Evolutionary conservation across 2,797 vertebrate genomes (phyloP), one percentile per base, ranked within the genome.

Genomic region (Xiphophorus birchmanni): DNA sequence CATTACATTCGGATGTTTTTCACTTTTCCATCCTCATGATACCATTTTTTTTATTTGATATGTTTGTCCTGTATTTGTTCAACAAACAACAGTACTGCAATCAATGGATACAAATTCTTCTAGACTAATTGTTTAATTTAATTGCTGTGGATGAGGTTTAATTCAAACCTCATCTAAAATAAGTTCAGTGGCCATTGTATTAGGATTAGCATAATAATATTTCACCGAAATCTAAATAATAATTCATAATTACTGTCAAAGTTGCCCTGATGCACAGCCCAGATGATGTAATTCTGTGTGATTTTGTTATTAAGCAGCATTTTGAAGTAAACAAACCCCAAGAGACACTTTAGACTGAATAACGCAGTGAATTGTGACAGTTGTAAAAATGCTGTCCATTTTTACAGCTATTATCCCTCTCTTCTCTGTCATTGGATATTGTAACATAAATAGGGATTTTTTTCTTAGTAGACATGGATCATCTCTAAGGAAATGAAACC

Each of bases 391-490:
- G 23, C n/a, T 45, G 26, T 45, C 42, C 15, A 21, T 60, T 78
- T 13, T 78, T 71, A 73, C 77, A 23, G 54, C 44, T 32, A 74
- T 29, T 50, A 37, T 75, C 56, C 71, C 18, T 84, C 35, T 50
- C 80, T 83, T 29, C 35, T 47, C 32, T 83, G 77, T 65, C 65
- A 18, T 26, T 37, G 63, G 76, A 74, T 73, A 17, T 72, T 83
- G 77, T 44, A 74, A 54, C 84, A 80, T 78, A 77, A 84, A 91
- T 84, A 85, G 76, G 58, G 37, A 80, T 23, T 42, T 42, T 63
- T 75, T 54, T 83, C 79, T 48, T 83, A 77, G 88, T 73, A 86
- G 82, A 89, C 84, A 56, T 69, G 56, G 82, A 90, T 87, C 74
- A 81, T 81, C 67, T 88, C 76, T 83, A 82, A 74, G 82, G 65